Evolutionary conservation across 1,140 invertebrate genomes (phyloP).

Genomic region (Drosophila lini): DNA sequence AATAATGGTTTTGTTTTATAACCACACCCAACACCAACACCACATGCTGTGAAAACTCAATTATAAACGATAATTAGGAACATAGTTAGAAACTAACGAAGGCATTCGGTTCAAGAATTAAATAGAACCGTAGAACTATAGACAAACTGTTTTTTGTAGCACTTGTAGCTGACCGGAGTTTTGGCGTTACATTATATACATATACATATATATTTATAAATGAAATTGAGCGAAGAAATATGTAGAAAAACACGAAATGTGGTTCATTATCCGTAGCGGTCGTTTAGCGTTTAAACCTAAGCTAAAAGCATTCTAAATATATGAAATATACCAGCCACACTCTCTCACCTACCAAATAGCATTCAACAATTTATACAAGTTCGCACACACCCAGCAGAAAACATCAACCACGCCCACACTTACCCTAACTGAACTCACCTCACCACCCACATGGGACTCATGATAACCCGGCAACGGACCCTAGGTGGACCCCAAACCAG

Average conservation of each 20-base stretch:
- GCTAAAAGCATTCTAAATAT: constrained; percentile 57
- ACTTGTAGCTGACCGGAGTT: constrained; percentile 55
- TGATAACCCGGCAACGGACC: constrained; percentile 46
- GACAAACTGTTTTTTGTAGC: constrained; percentile 62
- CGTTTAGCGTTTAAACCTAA: constrained; percentile 64
- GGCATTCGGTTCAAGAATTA: constrained; percentile 25
- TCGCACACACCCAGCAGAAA: constrained; percentile 8
- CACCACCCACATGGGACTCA: constrained; percentile 30
- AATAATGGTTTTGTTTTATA: constrained; percentile 48
- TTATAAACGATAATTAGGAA: constrained; percentile 38
- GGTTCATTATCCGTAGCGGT: constrained; percentile 69
- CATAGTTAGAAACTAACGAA: constrained; percentile 20
- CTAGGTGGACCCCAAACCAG: constrained; percentile 35
- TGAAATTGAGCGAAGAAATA: constrained; percentile 35
- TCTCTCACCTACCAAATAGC: constrained; percentile 4
- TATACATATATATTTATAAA: constrained; percentile 38
- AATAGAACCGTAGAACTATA: constrained; percentile 45
- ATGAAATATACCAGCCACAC: constrained; percentile 28
- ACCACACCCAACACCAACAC: constrained; percentile 77
- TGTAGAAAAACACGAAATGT: constrained; percentile 62
- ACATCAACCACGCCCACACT: constrained; percentile 30
- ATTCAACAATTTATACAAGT: constrained; percentile 28
- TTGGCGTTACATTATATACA: constrained; percentile 52
- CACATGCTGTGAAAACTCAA: constrained; percentile 74
- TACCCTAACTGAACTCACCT: neutral